Evolutionary conservation across 2,113 vertebrate species (phyloP), one percentile per base, ranked within the genome.

Genomic region (Percina caprodes): DNA sequence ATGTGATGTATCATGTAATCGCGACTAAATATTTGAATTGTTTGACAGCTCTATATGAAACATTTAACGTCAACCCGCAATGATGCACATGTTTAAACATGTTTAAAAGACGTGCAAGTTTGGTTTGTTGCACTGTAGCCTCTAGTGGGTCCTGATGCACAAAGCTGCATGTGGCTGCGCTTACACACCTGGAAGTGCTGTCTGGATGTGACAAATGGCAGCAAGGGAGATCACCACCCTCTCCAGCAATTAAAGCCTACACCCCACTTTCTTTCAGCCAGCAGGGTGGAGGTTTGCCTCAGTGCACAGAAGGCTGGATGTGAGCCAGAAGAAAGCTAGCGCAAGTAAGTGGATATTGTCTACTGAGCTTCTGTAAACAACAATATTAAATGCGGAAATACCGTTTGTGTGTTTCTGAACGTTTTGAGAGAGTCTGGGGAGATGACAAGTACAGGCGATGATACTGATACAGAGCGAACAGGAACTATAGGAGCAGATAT

Each of bases 251-350:
- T 76, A 90, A 77, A 86, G 61, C 78, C 77, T 33, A 58, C 80
- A 65, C 35, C 74, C 76, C 26, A 59, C 78, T 69, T 77, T 80
- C 74, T 77, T 13, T 61, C 74, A 84, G 82, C 65, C 90, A 77
- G 85, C 80, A 80, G 84, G 84, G 35, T 1, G 33, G 58, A 74
- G 30, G 62, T 72, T 77, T 67, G 52, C 85, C 70, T 72, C 62
- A 18, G 48, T 35, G 49, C 78, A 77, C 9, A 18, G 39, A 49
- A 60, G 71, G 39, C 74, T n/a, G 71, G 82, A 89, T 87, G 79
- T 77, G 6, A 86, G 80, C n/a, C 46, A 7, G 48, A 39, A 79
- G 78, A 56, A 42, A 74, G 55, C 62, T 58, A 67, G 55, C 12
- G 4, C 77, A 63, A 73, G 74, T 66, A 58, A 73, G 82, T 56